Evolutionary conservation across 2,113 vertebrate genomes (phyloP).

Genomic region (Origma solitaria): DNA sequence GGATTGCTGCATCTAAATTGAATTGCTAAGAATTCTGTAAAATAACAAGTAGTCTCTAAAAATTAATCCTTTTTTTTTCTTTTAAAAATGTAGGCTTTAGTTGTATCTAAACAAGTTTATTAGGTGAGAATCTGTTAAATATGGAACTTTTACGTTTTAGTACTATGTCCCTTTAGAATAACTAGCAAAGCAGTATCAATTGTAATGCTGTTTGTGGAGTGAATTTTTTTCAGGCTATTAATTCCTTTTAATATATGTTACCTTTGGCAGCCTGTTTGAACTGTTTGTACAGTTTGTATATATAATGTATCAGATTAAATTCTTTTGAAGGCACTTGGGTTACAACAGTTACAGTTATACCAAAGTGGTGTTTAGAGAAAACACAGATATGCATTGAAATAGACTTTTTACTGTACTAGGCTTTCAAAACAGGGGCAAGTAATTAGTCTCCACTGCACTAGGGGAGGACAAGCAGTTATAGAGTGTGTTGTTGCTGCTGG

Average conservation of each 20-base stretch:
- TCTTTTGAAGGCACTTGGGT: constrained; percentile 52
- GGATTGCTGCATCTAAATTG: neutral
- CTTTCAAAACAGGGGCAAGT: constrained; percentile 35
- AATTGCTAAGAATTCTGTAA: constrained; percentile 45
- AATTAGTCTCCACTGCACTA: constrained; percentile 45
- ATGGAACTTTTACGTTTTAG: constrained; percentile 57
- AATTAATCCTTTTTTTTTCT: constrained; percentile 25
- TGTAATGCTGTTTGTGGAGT: constrained; percentile 55
- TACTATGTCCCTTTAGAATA: constrained; percentile 56
- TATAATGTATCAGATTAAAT: constrained; percentile 58
- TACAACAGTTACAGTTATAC: constrained; percentile 42
- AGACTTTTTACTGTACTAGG: constrained; percentile 41
- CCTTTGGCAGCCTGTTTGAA: constrained; percentile 46
- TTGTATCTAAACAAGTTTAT: constrained; percentile 63
- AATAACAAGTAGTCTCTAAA: constrained; percentile 46
- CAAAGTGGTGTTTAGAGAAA: constrained; percentile 51
- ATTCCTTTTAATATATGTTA: constrained; percentile 60
- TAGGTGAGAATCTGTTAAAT: constrained; percentile 67
- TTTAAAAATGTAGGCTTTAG: constrained; percentile 36
- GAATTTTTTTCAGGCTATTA: constrained; percentile 54
- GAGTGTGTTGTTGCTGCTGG: constrained; percentile 12
- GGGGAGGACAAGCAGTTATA: constrained; percentile 13
- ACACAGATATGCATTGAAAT: constrained; percentile 63
- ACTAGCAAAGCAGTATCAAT: constrained; percentile 55
- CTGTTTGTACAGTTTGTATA: constrained; percentile 54